Percentiles rank a stretch among this genome's conserved stretches.
Conservation (phyloP, 2,113 vertebrate species). For the Pseudolaguvia tuberculata region DNA sequence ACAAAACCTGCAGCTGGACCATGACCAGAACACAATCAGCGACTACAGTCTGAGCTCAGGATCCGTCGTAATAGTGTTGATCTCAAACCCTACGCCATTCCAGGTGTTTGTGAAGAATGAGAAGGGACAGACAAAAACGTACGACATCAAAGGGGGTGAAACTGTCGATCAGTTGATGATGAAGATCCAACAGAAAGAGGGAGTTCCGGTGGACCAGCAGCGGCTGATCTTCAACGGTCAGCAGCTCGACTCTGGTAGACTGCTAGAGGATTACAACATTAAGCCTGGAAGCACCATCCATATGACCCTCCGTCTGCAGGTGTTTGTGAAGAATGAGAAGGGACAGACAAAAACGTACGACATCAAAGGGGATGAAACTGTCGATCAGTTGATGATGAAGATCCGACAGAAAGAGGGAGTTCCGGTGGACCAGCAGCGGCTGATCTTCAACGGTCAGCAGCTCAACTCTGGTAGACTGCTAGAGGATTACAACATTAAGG, state of each 20-base stretch:
- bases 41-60: constrained; percentile 49
- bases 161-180: constrained; percentile 52
- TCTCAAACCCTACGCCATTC: constrained; percentile 34
- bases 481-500: constrained; percentile 51
- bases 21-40: constrained; percentile 31
- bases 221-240: constrained; percentile 51
- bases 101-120: constrained; percentile 63
- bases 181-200: constrained; percentile 47
- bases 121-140: constrained; percentile 41
- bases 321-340: constrained; percentile 55
- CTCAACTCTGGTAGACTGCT: constrained; percentile 43
- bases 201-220: constrained; percentile 53
- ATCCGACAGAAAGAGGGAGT: constrained; percentile 48
- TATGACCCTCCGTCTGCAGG: constrained; percentile 54
- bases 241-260: constrained; percentile 40
- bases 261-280: constrained; percentile 57
- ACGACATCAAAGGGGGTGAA: constrained; percentile 45
- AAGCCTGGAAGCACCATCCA: constrained; percentile 51
- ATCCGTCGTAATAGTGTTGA: constrained; percentile 55
- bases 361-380: constrained; percentile 43
- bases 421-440: constrained; percentile 55
- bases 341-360: constrained; percentile 46
- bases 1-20: neutral
- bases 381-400: constrained; percentile 49
- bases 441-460: constrained; percentile 49